Base-by-base conservation (phyloP, 2,888 invertebrate genomes). In the Sarcophaga variegata region DNA sequence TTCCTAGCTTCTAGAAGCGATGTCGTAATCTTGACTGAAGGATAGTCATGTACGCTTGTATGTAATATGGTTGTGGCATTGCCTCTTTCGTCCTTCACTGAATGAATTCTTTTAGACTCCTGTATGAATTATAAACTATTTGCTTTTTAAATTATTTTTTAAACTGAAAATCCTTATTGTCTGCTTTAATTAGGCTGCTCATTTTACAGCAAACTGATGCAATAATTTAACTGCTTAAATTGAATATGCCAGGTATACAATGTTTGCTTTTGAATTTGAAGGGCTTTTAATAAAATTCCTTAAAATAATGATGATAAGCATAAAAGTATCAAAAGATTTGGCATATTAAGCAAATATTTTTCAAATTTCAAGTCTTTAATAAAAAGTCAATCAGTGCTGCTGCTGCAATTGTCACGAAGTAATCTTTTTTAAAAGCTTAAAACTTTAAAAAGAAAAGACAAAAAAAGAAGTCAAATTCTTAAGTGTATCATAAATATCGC, bases 191-290 rank as follows among this genome's bases (percentile, higher is more conserved):
- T 49, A 60, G 59, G 10, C 54, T 54, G 17, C 59, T 59, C 17
- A 59, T 25, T 60, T 59, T 27, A 27, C 59, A 71, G 71, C n/a
- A n/a, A 37, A 27, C 54, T 71, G 59, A 71, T 17, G 17, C 27
- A 71, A 59, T 71, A 71, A 71, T 71, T 70, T 71, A 59, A 27
- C 27, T 59, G 25, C 12, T 59, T 71, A 59, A 71, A 59, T 54
- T 71, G 27, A 11, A 59, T 11, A 71, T n/a, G 59, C 37, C 59
- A 70, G 69, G 54, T 54, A 54, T 54, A 12, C 4, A 54, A 17
- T 54, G 17, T 54, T 54, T 4, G 10, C 37, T 17, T 54, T 2
- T 14, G 54, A 12, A 54, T 54, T 14, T 54, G 37, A 10, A 37
- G 10, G 2, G 17, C 54, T 54, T 17, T 12, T 54, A 54, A 17